Evolutionary conservation across 1,140 invertebrate genomes (phyloP).

Genomic region (Dendroctonus ponderosae): DNA sequence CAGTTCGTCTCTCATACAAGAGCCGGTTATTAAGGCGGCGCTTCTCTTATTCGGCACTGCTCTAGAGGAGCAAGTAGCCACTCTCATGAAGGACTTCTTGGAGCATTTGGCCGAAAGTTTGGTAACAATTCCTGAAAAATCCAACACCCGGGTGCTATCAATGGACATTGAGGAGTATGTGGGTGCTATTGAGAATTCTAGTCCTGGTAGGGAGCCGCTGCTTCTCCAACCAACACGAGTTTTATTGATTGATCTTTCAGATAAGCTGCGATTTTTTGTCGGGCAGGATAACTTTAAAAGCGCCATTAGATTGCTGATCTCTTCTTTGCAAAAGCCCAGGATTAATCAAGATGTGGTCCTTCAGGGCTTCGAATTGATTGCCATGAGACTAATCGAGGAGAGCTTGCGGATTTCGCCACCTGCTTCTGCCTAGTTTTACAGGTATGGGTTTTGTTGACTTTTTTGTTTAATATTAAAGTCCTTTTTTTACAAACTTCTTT

Average conservation of each 20-base stretch:
- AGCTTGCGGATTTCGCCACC: conserved; percentile 34
- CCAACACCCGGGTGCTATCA: conserved; percentile 30
- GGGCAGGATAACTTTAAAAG: conserved; percentile 36
- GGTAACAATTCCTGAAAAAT: conserved; percentile 37
- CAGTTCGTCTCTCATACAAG: conserved; percentile 42
- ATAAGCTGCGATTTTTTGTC: conserved; percentile 37
- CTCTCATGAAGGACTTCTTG: conserved; percentile 30
- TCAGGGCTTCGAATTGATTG: conserved; percentile 47
- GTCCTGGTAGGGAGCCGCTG: conserved; percentile 35
- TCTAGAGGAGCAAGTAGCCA: conserved; percentile 39
- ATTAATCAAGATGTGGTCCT: conserved; percentile 47
- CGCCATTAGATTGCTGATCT: conserved; percentile 39
- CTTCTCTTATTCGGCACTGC: conserved; percentile 41
- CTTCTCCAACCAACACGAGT: no score
- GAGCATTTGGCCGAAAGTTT: conserved; percentile 37
- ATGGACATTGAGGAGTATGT: conserved; percentile 43
- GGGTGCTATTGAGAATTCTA: conserved; percentile 26
- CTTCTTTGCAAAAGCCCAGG: conserved; percentile 45
- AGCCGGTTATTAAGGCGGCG: conserved; percentile 46
- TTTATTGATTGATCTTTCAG: conserved; percentile 20
- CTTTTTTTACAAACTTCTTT: no score
- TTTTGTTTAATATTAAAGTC: no score
- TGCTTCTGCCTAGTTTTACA: conserved; percentile 22
- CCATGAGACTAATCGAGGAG: conserved; percentile 42
- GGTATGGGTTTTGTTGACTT: no score